Conservation (phyloP, 2,888 invertebrate species). For the Melieria crassipennis region DNA sequence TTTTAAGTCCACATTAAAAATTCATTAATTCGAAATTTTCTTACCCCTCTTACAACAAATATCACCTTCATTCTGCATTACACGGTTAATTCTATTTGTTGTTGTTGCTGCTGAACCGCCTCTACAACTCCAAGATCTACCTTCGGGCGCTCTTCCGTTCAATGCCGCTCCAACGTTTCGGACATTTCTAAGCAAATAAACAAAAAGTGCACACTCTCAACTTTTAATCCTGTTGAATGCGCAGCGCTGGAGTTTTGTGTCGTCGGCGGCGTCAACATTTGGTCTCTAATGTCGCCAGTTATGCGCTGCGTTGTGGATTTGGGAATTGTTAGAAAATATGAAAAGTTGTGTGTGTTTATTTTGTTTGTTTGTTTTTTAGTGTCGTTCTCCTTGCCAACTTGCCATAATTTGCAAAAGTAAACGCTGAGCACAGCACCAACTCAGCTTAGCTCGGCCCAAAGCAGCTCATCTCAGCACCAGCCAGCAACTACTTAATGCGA, state of each 20-base stretch:
- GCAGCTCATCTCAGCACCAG: not conserved
- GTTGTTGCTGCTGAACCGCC: too few relatives aligned
- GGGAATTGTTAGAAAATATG: not conserved
- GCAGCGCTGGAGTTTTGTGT: too few relatives aligned
- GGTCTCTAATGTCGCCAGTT: not conserved
- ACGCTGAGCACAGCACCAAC: too few relatives aligned
- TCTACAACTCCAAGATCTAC: too few relatives aligned
- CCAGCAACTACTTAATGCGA: slow-evolving; percentile 3
- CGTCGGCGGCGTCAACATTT: not conserved
- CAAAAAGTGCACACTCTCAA: slow-evolving; percentile 37
- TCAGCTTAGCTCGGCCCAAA: too few relatives aligned
- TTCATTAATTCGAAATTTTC: too few relatives aligned
- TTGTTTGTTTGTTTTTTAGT: not conserved
- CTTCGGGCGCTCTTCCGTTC: too few relatives aligned
- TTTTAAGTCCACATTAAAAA: too few relatives aligned
- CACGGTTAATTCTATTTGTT: too few relatives aligned
- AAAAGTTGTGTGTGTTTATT: not conserved
- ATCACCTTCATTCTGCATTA: too few relatives aligned
- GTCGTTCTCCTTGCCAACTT: not conserved
- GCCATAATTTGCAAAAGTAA: not conserved
- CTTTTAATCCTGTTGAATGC: slow-evolving; percentile 52
- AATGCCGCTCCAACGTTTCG: too few relatives aligned
- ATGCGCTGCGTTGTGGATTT: not conserved
- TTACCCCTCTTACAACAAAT: too few relatives aligned
- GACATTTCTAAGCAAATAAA: not conserved